Evolutionary conservation across 2,888 invertebrate species (phyloP).

Genomic region (Brenthis hecate): DNA sequence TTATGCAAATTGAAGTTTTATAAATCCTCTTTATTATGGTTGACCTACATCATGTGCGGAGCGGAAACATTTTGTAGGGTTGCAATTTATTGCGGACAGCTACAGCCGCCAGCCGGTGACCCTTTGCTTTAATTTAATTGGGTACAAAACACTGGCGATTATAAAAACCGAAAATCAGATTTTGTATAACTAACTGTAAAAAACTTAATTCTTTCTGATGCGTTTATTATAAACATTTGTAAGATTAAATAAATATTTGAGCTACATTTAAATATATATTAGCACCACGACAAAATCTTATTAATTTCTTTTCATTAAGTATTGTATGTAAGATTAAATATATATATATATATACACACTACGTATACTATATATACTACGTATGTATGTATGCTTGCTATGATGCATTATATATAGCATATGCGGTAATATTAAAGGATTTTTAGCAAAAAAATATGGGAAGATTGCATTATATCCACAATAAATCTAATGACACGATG

Average conservation of each 20-base stretch:
- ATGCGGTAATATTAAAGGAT: not conserved
- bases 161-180: slow-evolving; percentile 60
- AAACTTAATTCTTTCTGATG: not conserved
- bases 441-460: slow-evolving; percentile 58
- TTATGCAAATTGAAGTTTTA: slow-evolving; percentile 42
- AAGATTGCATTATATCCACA: slow-evolving; percentile 80
- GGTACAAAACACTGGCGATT: slow-evolving; percentile 77
- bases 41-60: slow-evolving; percentile 46
- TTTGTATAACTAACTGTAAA: slow-evolving; percentile 39
- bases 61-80: slow-evolving; percentile 75
- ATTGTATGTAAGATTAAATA: too few relatives aligned
- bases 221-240: not conserved
- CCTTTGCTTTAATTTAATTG: slow-evolving; percentile 79
- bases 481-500: slow-evolving; percentile 82
- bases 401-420: not conserved
- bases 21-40: slow-evolving; percentile 43
- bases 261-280: too few relatives aligned
- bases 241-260: too few relatives aligned
- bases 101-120: slow-evolving; percentile 61
- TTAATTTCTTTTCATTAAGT: too few relatives aligned
- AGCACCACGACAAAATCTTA: too few relatives aligned
- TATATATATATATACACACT: too few relatives aligned
- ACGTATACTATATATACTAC: too few relatives aligned
- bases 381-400: too few relatives aligned
- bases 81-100: slow-evolving; percentile 77